Base-by-base conservation (phyloP, 1,140 invertebrate genomes). In the Calliphora vicina region DNA sequence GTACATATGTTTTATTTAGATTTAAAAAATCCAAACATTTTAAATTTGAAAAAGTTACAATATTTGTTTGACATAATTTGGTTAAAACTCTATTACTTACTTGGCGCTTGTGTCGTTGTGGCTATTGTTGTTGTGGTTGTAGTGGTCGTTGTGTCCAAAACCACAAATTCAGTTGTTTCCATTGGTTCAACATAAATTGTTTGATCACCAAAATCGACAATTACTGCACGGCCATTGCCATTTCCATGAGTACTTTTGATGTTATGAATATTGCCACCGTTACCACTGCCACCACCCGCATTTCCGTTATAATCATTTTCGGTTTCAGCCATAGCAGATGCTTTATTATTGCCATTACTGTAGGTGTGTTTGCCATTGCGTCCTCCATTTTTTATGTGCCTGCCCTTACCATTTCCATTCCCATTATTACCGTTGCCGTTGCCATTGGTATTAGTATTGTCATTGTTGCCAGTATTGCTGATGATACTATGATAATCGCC, bases 101-200 rank as follows among this genome's bases (percentile, higher is more conserved):
- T 93, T 87, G 95, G 94, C 83, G 95, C 94, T 84, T 93, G 86
- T 73, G 93, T 94, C 61, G 94, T 94, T 23, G 94, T 93, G 25
- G 93, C 93, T 3, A 93, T 92, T 45, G 91, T 92, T 9, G 92
- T 92, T 8, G 92, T 92, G 80, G 86, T 86, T 85, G 92, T 92
- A 74, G 91, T 92, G 82, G 91, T 92, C 88, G 91, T 91, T 12
- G 92, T 91, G 82, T 90, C 88, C 82, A 87, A 91, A 80, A 91
- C 92, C 26, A 92, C 91, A 76, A 91, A 91, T 81, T 89, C 88
- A 42, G 88, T 89, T 89, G 88, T 91, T 92, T 90, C 91, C 92
- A 50, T 91, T 93, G 73, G 92, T 92, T 45, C 88, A 82, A 86
- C 87, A 84, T 87, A 89, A 89, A 89, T 89, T 85, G 88, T 85